Evolutionary conservation across 1,140 invertebrate species (phyloP).

Genomic region (Cyphomyrmex costatus): DNA sequence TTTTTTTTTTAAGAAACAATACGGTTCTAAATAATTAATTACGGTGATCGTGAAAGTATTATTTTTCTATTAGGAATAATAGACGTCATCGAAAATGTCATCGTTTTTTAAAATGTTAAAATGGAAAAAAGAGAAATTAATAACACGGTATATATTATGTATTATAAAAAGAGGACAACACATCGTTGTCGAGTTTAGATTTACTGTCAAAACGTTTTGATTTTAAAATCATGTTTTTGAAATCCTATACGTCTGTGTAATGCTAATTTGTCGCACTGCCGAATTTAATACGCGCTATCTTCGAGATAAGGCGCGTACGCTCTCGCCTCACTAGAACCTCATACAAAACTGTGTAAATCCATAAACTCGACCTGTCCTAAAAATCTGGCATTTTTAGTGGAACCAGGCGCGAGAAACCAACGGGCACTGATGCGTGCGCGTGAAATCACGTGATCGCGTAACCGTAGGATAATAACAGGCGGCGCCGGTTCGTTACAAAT

Average conservation of each 20-base stretch:
- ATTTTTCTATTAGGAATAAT: background rate
- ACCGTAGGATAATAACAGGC: slow-evolving; percentile 82
- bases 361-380: background rate
- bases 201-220: background rate
- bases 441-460: slow-evolving; percentile 79
- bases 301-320: background rate
- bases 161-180: background rate
- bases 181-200: background rate
- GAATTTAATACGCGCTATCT: background rate
- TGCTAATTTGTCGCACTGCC: background rate
- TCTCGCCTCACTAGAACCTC: background rate
- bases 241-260: background rate
- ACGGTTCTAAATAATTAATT: background rate
- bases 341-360: background rate
- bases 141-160: too few species aligned
- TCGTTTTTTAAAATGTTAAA: background rate
- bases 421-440: slow-evolving; percentile 44
- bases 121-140: background rate
- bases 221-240: background rate
- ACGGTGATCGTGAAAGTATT: background rate
- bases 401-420: slow-evolving; percentile 12
- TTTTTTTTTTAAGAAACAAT: too few species aligned
- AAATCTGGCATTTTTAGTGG: background rate
- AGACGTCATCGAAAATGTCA: background rate
- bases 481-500: slow-evolving; percentile 84